These are phyloP conservation scores for Eucidaris tribuloides DNA, from an alignment of 35 echinoderm and acorn worm genomes.

Conservation along the genomic window DNA sequence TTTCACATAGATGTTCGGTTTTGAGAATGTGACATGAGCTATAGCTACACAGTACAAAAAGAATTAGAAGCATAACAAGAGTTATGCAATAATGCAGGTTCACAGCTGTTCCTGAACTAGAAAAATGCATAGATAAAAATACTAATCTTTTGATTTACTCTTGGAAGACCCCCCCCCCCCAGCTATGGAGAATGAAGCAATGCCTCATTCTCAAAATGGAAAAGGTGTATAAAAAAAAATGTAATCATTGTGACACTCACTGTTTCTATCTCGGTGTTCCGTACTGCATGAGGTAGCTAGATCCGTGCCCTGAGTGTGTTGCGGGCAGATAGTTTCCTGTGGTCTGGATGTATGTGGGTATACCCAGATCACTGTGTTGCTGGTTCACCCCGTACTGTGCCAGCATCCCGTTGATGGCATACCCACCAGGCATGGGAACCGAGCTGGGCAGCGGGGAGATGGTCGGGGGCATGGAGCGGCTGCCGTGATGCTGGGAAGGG, in stretches of 20 bases:
- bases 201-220: too few relatives aligned
- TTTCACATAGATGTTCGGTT: too few relatives aligned
- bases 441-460: slow-evolving; percentile 18
- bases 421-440: neutral
- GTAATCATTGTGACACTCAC: neutral
- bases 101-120: too few relatives aligned
- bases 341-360: neutral
- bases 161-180: too few relatives aligned
- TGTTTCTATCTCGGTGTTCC: slow-evolving; percentile 22
- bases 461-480: neutral
- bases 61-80: too few relatives aligned
- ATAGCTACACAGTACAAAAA: too few relatives aligned
- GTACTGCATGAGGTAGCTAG: slow-evolving; percentile 33
- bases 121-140: too few relatives aligned
- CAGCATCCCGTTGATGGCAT: slow-evolving; percentile 4
- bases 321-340: neutral
- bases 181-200: too few relatives aligned
- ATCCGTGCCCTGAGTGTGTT: slow-evolving; percentile 10
- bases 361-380: neutral
- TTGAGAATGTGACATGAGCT: too few relatives aligned
- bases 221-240: too few relatives aligned
- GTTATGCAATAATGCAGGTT: too few relatives aligned
- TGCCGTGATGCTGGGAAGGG: neutral
- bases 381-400: slow-evolving; percentile 6
- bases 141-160: too few relatives aligned